phyloP scores from a whole-genome alignment of 2,888 invertebrate species.

The Callimorpha dominula region DNA sequence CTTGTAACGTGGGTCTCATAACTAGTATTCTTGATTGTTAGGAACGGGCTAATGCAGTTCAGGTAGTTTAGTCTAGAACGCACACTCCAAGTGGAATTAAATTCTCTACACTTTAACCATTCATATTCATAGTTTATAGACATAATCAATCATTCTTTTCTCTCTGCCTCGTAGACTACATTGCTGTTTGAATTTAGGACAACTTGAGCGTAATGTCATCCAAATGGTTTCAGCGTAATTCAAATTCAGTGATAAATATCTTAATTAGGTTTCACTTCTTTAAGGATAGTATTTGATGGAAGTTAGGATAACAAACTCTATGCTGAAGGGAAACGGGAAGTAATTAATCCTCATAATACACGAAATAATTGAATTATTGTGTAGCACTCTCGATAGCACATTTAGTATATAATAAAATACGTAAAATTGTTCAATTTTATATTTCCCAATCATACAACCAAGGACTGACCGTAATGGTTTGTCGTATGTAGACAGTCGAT shows the following conservation, averaged over 20 bases:
- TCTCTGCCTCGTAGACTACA: too few species aligned
- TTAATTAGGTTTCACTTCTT: neutral
- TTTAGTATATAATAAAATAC: neutral
- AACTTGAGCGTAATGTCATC: neutral
- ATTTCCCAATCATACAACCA: neutral
- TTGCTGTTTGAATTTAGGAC: neutral
- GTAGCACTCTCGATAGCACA: neutral
- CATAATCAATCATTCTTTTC: too few species aligned
- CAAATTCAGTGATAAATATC: neutral
- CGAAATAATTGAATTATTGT: too few species aligned
- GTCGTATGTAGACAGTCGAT: slow-evolving; percentile 1
- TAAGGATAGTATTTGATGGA: too few species aligned
- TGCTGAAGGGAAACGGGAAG: too few species aligned
- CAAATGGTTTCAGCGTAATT: neutral
- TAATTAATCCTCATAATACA: too few species aligned
- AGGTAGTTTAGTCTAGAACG: neutral
- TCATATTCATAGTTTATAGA: too few species aligned
- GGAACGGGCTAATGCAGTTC: neutral
- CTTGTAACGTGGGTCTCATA: neutral
- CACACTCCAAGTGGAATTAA: neutral
- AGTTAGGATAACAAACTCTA: too few species aligned
- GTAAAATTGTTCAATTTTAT: neutral
- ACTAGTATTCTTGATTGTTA: neutral
- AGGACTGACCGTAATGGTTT: neutral
- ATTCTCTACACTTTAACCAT: neutral